These are phyloP conservation scores for Notarius quadriscutis DNA, from an alignment of 2,113 vertebrate species.

Conservation along the genomic window DNA sequence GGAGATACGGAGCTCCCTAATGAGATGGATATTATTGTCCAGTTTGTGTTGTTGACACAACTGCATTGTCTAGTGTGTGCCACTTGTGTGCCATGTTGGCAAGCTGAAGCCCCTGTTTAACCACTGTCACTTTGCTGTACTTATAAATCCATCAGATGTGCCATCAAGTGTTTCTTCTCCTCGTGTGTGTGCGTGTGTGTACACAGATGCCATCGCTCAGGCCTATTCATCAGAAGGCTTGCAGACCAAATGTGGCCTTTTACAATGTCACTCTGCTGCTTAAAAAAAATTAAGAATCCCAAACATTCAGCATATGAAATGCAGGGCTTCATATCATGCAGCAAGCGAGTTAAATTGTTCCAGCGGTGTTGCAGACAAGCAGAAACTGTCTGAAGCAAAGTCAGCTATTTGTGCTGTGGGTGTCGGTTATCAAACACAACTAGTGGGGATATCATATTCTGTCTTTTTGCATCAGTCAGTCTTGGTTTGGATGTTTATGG, in stretches of 20 bases:
- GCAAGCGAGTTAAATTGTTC: background rate
- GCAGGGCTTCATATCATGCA: background rate
- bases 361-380: background rate
- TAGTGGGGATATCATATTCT: background rate
- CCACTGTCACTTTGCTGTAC: background rate
- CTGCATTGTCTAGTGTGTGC: background rate
- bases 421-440: background rate
- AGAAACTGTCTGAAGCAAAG: background rate
- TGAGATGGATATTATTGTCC: conserved; percentile 13
- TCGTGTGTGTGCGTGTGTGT: background rate
- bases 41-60: background rate
- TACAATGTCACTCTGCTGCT: background rate
- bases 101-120: background rate
- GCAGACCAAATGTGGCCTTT: background rate
- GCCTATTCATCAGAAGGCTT: background rate
- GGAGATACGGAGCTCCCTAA: conserved; percentile 24
- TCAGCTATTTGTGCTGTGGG: background rate
- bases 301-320: background rate
- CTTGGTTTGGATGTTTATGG: background rate
- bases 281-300: background rate
- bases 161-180: background rate
- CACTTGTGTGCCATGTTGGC: background rate
- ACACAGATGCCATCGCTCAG: background rate
- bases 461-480: background rate
- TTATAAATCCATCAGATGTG: conserved; percentile 8